Conservation (phyloP, 2,113 vertebrate genomes). For the Drymodes brunneopygia region DNA sequence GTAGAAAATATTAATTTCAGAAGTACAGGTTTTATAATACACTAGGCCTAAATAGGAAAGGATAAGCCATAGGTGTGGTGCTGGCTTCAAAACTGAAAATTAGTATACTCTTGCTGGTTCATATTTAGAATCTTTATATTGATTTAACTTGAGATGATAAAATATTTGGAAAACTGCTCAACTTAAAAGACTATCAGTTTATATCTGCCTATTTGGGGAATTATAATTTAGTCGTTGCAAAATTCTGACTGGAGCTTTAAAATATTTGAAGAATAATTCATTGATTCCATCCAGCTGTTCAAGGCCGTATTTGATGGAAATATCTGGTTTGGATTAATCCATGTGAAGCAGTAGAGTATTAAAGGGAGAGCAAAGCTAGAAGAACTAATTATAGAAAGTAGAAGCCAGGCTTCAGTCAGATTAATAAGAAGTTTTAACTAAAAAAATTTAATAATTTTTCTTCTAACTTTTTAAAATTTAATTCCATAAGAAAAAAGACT, state of each 20-base stretch:
- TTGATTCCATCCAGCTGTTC: background rate
- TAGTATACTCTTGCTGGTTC: background rate
- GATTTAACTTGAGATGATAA: background rate
- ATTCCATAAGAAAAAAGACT: background rate
- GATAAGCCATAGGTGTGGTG: background rate
- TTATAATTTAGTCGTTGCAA: background rate
- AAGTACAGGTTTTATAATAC: background rate
- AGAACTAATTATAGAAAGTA: constrained; percentile 8
- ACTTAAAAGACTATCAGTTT: background rate
- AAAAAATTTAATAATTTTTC: background rate
- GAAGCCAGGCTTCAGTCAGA: background rate
- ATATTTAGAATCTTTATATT: background rate
- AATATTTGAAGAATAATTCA: background rate
- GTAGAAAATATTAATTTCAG: background rate
- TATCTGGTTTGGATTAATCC: constrained; percentile 1
- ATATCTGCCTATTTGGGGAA: background rate
- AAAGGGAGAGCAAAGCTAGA: background rate
- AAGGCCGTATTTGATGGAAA: background rate
- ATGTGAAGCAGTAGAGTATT: background rate
- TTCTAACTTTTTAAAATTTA: background rate
- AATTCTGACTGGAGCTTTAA: background rate
- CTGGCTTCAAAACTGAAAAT: background rate
- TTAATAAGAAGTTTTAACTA: background rate
- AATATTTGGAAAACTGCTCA: background rate
- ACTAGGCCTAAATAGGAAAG: background rate